These are phyloP conservation scores for Molossus molossus DNA, from an alignment of 2,797 vertebrate species.

Conservation along the genomic window DNA sequence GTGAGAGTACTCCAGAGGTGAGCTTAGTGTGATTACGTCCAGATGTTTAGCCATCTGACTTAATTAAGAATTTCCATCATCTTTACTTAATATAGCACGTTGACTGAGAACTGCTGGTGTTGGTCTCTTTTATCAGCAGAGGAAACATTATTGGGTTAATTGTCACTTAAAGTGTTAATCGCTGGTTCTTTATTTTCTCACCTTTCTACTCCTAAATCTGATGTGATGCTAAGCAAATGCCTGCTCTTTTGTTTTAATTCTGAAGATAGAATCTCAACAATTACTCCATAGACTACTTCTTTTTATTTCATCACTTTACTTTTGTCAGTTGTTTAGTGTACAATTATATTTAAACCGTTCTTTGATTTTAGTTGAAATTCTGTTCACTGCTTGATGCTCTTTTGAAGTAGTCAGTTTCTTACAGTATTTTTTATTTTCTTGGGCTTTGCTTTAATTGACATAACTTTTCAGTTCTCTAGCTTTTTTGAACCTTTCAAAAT, in stretches of 20 bases:
- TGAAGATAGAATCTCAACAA: slow-evolving; percentile 84
- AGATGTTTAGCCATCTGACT: slow-evolving; percentile 77
- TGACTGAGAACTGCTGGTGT: slow-evolving; percentile 62
- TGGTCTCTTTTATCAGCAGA: slow-evolving; percentile 77
- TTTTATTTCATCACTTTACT: slow-evolving; percentile 84
- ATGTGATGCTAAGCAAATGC: slow-evolving; percentile 76
- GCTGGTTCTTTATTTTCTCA: slow-evolving; percentile 81
- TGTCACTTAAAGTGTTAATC: slow-evolving; percentile 81
- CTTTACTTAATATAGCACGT: slow-evolving; percentile 78
- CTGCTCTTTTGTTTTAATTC: slow-evolving; percentile 84
- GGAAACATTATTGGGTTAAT: slow-evolving; percentile 84
- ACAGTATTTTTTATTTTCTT: slow-evolving; percentile 87
- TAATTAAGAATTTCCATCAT: slow-evolving; percentile 85
- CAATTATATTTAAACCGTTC: slow-evolving; percentile 88
- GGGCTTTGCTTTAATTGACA: slow-evolving; percentile 83
- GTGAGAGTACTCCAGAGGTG: slow-evolving; percentile 75
- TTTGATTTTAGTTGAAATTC: slow-evolving; percentile 85
- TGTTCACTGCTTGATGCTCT: slow-evolving; percentile 83
- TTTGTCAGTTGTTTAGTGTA: slow-evolving; percentile 82
- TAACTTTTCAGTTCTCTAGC: slow-evolving; percentile 82
- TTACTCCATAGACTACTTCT: slow-evolving; percentile 81
- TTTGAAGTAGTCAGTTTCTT: slow-evolving; percentile 85
- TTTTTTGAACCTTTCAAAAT: slow-evolving; percentile 81
- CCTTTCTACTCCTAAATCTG: slow-evolving; percentile 69
- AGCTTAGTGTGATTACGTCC: slow-evolving; percentile 81